Base-by-base conservation (phyloP, 2,797 vertebrate species). In the Scarus forsteni region DNA sequence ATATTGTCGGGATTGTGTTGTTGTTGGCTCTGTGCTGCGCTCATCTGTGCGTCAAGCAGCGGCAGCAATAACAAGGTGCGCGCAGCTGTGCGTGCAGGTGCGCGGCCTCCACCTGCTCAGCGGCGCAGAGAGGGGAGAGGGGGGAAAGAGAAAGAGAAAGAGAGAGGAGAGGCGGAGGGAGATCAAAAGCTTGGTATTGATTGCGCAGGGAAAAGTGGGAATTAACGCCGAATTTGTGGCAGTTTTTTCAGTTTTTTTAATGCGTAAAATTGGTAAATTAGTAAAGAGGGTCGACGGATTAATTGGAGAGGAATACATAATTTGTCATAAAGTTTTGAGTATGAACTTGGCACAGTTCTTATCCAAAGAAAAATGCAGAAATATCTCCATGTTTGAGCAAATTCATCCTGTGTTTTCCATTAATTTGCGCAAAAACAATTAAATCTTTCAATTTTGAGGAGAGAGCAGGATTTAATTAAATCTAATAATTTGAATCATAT, bases 51-150 rank as follows among this genome's bases (percentile, higher is more conserved):
- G 79, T 91, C 88, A 85, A 69, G 88, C 86, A 50, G 89, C 77
- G 79, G 83, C 80, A 60, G 81, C 82, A 85, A 83, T 87, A 87
- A 89, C 86, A 87, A 91, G 91, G 88, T 84, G 86, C 86, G 81
- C 83, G 88, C 86, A 91, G 86, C 85, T 89, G 90, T 73, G 85
- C 39, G 80, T 79, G 88, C 86, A 89, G 83, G 89, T 89, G 88
- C 86, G 77, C 76, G 85, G 89, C 86, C 75, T 90, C 85, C 89
- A 92, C 90, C 89, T 92, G 90, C 87, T 88, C 80, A 34, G 49
- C 45, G 8, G 39, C 59, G 60, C 38, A 51, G 57, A 40, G 51
- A 71, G 56, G 9, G 66, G 38, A n/a, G 43, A 15, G 34, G 15
- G 35, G 15, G 52, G 18, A 46, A 19, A 52, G 27, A 52, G 59